These are phyloP conservation scores for Gobiocypris rarus DNA, from an alignment of 2,113 vertebrate genomes.

Conservation along the genomic window DNA sequence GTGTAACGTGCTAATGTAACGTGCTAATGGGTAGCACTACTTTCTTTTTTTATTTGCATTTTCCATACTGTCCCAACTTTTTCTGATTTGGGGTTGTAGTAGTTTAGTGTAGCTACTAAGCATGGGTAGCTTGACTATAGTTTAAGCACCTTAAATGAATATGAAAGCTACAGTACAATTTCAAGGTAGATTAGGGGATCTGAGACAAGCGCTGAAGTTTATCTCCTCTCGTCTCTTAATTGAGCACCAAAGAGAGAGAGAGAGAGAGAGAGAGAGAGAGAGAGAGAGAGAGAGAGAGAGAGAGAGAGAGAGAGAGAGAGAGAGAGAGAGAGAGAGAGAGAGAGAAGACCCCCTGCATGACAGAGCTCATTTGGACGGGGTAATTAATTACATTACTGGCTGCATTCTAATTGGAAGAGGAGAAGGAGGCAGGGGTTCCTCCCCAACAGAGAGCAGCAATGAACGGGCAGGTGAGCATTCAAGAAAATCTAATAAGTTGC, in stretches of 20 bases:
- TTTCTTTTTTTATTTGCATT: too few species aligned
- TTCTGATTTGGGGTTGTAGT: too few species aligned
- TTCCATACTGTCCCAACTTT: too few species aligned
- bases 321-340: too few species aligned
- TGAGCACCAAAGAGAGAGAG: constrained; percentile 50
- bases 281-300: too few species aligned
- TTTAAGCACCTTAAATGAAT: background rate
- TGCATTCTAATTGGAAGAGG: constrained; percentile 58
- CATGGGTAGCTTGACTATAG: background rate
- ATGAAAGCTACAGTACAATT: background rate
- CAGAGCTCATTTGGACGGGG: constrained; percentile 60
- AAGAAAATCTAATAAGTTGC: constrained; percentile 63
- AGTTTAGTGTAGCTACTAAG: background rate
- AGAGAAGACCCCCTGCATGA: constrained; percentile 51
- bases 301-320: too few species aligned
- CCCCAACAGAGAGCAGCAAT: constrained; percentile 55
- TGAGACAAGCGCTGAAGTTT: background rate
- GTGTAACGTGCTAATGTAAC: too few species aligned
- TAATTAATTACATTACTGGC: constrained; percentile 68
- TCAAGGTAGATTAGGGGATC: background rate
- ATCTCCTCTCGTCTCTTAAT: constrained; percentile 50
- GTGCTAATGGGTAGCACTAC: too few species aligned
- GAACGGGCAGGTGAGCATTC: constrained; percentile 59
- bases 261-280: too few species aligned
- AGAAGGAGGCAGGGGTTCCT: constrained; percentile 42